Percentiles rank a stretch among this genome's conserved stretches.
phyloP scores from a whole-genome alignment of 2,113 vertebrate species.

The Vulpes lagopus region DNA sequence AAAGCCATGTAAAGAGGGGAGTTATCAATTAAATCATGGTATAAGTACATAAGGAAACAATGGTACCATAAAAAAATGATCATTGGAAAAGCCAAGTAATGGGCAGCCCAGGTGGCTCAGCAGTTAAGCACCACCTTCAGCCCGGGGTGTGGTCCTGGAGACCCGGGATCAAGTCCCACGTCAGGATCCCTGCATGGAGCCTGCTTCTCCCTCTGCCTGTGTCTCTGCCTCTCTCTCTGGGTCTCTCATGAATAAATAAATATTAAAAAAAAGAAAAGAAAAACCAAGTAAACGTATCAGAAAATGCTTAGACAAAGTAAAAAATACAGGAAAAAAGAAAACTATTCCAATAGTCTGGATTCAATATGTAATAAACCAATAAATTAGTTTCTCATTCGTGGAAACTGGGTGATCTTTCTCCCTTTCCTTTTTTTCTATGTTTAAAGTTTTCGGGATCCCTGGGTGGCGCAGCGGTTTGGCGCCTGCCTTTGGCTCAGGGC shows the following conservation, averaged over 20 bases:
- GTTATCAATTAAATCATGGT: neutral
- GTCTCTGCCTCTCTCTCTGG: too few species aligned
- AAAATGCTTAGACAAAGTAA: neutral
- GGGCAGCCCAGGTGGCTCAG: too few species aligned
- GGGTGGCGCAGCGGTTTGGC: too few species aligned
- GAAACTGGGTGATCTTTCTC: neutral
- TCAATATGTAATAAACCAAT: neutral
- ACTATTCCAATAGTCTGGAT: neutral
- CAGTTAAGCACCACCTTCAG: too few species aligned
- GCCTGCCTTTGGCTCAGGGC: too few species aligned
- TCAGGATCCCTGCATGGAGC: too few species aligned
- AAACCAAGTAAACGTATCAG: neutral
- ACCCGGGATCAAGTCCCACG: too few species aligned
- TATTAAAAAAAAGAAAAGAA: too few species aligned
- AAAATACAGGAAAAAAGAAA: constrained; percentile 18
- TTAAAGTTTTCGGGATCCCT: constrained; percentile 41
- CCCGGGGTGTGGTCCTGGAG: too few species aligned
- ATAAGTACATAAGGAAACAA: constrained; percentile 47
- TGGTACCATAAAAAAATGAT: constrained; percentile 29
- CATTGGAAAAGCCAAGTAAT: neutral
- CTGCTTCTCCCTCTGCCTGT: too few species aligned
- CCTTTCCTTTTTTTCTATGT: neutral
- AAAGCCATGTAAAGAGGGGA: neutral
- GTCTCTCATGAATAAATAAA: too few species aligned
- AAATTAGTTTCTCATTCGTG: neutral